These are phyloP conservation scores for Nycticorax nycticorax DNA, from an alignment of 2,113 vertebrate species.

Conservation along the genomic window DNA sequence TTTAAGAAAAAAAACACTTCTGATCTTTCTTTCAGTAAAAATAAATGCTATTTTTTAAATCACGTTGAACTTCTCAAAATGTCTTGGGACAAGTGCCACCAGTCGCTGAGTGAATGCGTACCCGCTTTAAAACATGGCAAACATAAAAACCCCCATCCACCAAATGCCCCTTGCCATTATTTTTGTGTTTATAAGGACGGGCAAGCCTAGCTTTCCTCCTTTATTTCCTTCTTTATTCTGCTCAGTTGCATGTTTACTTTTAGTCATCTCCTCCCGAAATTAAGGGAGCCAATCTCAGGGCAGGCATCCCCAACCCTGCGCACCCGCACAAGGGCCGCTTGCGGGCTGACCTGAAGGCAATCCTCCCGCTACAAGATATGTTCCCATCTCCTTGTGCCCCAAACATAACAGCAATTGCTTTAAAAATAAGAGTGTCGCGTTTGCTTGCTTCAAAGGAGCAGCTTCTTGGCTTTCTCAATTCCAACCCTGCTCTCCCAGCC, in stretches of 20 bases:
- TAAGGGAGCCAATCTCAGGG: too few relatives aligned
- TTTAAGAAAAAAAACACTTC: not conserved
- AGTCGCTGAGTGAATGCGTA: not conserved
- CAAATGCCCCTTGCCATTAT: not conserved
- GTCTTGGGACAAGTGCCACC: not conserved
- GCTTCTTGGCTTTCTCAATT: not conserved
- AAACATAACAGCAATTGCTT: not conserved
- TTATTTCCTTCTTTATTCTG: not conserved
- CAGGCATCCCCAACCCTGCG: not conserved
- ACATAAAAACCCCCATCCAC: rapidly evolving
- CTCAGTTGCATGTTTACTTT: not conserved
- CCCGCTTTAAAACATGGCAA: not conserved
- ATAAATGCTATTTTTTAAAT: not conserved
- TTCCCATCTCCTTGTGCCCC: not conserved
- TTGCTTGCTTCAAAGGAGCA: not conserved
- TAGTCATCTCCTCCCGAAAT: not conserved
- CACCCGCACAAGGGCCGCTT: not conserved
- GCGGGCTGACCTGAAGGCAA: not conserved
- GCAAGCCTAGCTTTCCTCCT: not conserved
- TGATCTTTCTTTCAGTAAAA: not conserved
- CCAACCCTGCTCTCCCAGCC: not conserved
- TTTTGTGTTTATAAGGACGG: not conserved
- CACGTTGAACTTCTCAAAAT: not conserved
- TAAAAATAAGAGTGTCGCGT: not conserved
- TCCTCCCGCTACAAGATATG: rapidly evolving